Evolutionary conservation across 2,888 invertebrate species (phyloP).

Genomic region (Heliconius ismenius): DNA sequence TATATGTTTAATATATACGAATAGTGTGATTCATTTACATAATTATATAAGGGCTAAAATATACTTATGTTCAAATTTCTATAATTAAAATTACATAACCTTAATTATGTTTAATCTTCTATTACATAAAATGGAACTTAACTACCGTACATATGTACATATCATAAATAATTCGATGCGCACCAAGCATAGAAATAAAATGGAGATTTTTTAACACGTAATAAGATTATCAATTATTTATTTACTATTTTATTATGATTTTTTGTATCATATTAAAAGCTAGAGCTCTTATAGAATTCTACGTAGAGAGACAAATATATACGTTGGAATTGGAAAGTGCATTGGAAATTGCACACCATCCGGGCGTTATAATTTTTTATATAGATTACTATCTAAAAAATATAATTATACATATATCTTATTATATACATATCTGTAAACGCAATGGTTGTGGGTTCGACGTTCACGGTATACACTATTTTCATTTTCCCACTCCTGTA

Average conservation of each 20-base stretch:
- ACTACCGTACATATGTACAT: background rate
- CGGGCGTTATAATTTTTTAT: no score
- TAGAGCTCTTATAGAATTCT: background rate
- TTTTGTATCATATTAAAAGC: background rate
- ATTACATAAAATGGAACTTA: conserved; percentile 4
- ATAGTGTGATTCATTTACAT: background rate
- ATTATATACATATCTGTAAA: no score
- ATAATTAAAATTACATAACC: conserved; percentile 4
- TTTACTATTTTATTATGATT: background rate
- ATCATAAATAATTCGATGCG: background rate
- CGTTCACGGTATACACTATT: no score
- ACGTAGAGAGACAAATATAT: background rate
- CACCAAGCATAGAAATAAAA: background rate
- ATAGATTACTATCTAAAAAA: no score
- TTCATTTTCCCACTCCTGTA: no score
- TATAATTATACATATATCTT: no score
- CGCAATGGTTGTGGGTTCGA: no score
- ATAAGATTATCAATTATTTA: background rate
- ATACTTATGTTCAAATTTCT: background rate
- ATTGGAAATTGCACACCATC: no score
- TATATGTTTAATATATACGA: background rate
- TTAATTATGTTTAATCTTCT: background rate
- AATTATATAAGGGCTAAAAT: background rate
- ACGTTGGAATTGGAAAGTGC: background rate
- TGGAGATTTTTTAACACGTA: background rate